Percentiles rank a stretch among this genome's conserved stretches.
Conservation (phyloP, 2,113 vertebrate species). For the Oophaga pumilio region DNA sequence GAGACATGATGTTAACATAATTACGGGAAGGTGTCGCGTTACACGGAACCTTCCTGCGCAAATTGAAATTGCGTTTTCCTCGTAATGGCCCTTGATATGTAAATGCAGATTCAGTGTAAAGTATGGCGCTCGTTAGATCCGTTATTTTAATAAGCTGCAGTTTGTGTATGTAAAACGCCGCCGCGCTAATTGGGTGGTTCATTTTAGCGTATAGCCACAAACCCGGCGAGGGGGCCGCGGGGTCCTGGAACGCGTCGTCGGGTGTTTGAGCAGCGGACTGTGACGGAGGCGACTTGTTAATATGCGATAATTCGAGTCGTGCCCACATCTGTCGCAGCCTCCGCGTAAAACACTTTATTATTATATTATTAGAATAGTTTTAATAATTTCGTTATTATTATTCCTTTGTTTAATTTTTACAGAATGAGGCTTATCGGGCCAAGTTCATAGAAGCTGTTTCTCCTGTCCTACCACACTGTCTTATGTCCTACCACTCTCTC, state of each 20-base stretch:
- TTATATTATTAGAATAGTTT: too few relatives aligned
- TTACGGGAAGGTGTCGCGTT: constrained; percentile 32
- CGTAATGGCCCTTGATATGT: constrained; percentile 40
- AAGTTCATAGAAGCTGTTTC: too few relatives aligned
- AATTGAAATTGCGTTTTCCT: constrained; percentile 16
- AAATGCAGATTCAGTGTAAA: constrained; percentile 34
- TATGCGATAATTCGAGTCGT: not conserved
- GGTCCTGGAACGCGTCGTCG: not conserved
- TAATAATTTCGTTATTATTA: not conserved
- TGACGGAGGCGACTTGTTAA: not conserved
- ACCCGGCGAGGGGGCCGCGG: too few relatives aligned
- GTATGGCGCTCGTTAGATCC: constrained; percentile 9
- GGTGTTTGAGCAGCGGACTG: not conserved
- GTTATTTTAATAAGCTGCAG: not conserved
- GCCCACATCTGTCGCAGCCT: not conserved
- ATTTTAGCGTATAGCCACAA: not conserved
- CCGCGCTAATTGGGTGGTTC: constrained; percentile 37
- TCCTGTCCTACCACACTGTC: too few relatives aligned
- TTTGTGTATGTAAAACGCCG: not conserved
- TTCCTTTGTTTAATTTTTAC: not conserved
- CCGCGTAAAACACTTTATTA: not conserved
- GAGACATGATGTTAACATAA: constrained; percentile 13
- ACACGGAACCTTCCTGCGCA: not conserved
- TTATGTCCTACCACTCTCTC: too few relatives aligned
- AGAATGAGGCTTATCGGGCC: too few relatives aligned